These are phyloP conservation scores for Vultur gryphus DNA, from an alignment of 2,797 vertebrate genomes.

Conservation along the genomic window DNA sequence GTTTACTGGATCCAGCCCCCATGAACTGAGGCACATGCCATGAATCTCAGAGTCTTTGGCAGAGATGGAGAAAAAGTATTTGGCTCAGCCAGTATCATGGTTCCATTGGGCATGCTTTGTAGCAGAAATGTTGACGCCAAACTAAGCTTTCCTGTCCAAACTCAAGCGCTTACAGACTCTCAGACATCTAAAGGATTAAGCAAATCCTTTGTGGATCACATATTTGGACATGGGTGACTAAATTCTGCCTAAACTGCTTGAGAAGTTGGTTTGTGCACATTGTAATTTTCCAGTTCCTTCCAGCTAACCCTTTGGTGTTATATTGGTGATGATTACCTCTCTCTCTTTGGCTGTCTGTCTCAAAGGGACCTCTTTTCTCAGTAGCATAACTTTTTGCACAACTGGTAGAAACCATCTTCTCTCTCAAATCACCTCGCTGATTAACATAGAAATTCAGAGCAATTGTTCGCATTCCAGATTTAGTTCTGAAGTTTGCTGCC, in stretches of 20 bases:
- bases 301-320: slow-evolving; percentile 43
- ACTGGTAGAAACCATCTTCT: slow-evolving; percentile 1
- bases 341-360: not conserved
- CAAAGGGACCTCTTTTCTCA: not conserved
- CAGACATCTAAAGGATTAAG: slow-evolving; percentile 63
- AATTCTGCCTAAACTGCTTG: slow-evolving; percentile 41
- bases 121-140: slow-evolving; percentile 58
- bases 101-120: slow-evolving; percentile 55
- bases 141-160: slow-evolving; percentile 64
- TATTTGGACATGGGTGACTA: slow-evolving; percentile 63
- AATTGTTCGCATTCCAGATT: not conserved
- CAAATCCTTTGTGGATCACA: slow-evolving; percentile 60
- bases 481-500: not conserved
- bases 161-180: slow-evolving; percentile 33
- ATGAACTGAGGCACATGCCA: not conserved
- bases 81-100: slow-evolving; percentile 54
- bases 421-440: not conserved
- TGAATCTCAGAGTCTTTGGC: slow-evolving; percentile 33
- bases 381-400: not conserved
- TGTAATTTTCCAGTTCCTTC: slow-evolving; percentile 40
- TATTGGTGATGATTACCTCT: slow-evolving; percentile 50
- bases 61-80: slow-evolving; percentile 32
- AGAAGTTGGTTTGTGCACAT: slow-evolving; percentile 41
- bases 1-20: not conserved
- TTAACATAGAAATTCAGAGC: not conserved